Evolutionary conservation across 2,888 invertebrate genomes (phyloP).

Genomic region (Lepas anatifera): DNA sequence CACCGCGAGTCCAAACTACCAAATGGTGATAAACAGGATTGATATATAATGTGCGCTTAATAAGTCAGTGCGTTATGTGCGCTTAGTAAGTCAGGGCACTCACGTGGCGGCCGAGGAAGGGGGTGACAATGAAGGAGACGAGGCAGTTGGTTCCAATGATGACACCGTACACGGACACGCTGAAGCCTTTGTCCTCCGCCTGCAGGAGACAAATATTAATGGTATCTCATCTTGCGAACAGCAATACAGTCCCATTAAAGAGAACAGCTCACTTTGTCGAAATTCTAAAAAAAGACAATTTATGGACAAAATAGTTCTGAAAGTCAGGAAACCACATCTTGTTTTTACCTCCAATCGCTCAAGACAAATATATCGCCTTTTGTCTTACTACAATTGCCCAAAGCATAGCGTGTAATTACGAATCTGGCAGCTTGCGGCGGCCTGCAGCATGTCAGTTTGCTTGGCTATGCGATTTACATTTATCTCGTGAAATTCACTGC

Average conservation of each 20-base stretch:
- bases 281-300: neutral
- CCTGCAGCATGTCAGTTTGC: too few species aligned
- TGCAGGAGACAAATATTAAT: constrained; percentile 19
- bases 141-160: constrained; percentile 30
- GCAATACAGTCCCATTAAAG: neutral
- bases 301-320: neutral
- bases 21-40: too few species aligned
- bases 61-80: neutral
- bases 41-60: neutral
- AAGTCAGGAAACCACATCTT: too few species aligned
- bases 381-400: too few species aligned
- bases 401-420: too few species aligned
- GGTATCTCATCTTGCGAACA: too few species aligned
- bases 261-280: neutral
- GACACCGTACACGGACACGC: constrained; percentile 28
- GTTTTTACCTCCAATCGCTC: too few species aligned
- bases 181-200: constrained; percentile 29
- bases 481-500: too few species aligned
- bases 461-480: too few species aligned
- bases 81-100: neutral
- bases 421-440: too few species aligned
- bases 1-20: too few species aligned
- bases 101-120: constrained; percentile 29
- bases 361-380: too few species aligned
- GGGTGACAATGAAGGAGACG: constrained; percentile 29